Evolutionary conservation across 2,888 invertebrate genomes (phyloP).

Genomic region (Dorcus parallelipipedus): DNA sequence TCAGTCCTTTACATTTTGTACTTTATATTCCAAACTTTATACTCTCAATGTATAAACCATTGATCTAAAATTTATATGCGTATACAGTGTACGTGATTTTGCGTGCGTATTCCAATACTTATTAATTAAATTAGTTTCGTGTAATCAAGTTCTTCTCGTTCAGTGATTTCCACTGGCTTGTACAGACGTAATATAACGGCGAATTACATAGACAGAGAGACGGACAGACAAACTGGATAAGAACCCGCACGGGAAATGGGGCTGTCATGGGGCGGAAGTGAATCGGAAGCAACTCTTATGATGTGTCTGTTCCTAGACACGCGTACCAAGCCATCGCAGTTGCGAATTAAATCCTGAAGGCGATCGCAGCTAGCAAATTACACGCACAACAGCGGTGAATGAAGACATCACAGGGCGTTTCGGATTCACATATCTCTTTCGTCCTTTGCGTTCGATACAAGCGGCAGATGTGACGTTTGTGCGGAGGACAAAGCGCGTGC

Average conservation of each 20-base stretch:
- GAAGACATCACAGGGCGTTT: neutral
- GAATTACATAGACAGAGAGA: constrained; percentile 2
- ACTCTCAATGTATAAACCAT: too few species aligned
- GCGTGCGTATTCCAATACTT: too few species aligned
- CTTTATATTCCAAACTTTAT: too few species aligned
- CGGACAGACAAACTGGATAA: neutral
- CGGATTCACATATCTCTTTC: too few species aligned
- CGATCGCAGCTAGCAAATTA: too few species aligned
- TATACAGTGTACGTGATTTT: too few species aligned
- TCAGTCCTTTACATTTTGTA: too few species aligned
- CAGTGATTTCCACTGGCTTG: too few species aligned
- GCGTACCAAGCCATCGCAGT: constrained; percentile 3
- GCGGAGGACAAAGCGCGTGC: constrained; percentile 23
- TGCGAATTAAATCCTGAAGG: neutral
- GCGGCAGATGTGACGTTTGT: constrained; percentile 6
- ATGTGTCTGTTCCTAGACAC: constrained; percentile 4
- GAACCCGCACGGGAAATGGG: constrained; percentile 5
- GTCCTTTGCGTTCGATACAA: neutral
- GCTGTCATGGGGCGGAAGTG: constrained; percentile 9
- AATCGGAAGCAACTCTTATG: constrained; percentile 5
- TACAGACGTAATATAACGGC: neutral
- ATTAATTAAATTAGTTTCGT: too few species aligned
- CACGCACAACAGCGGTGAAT: neutral
- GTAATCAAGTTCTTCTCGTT: too few species aligned
- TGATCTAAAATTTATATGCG: too few species aligned